Conservation (phyloP, 2,113 vertebrate genomes). For the Corynorhinus townsendii region DNA sequence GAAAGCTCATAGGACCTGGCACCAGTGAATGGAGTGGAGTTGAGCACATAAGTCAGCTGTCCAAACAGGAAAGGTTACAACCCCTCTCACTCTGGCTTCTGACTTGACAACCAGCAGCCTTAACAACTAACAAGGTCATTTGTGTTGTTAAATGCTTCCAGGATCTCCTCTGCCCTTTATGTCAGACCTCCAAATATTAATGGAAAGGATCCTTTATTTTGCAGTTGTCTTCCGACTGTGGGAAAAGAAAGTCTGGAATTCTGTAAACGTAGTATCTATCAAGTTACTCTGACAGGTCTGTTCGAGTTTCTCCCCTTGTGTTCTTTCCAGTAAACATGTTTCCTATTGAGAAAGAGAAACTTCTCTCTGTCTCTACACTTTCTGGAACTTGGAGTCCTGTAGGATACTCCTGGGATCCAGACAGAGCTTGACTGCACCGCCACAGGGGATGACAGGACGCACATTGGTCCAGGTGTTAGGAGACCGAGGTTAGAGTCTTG, state of each 20-base stretch:
- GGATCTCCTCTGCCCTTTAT: background rate
- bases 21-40: rapidly evolving
- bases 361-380: background rate
- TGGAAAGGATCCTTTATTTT: background rate
- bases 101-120: background rate
- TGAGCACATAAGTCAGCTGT: background rate
- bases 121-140: background rate
- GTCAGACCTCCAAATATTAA: background rate
- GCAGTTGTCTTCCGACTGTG: background rate
- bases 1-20: background rate
- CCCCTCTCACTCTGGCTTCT: background rate
- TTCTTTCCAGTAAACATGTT: background rate
- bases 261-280: background rate
- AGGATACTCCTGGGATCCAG: background rate
- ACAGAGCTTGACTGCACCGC: background rate
- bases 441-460: background rate
- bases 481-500: background rate
- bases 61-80: background rate
- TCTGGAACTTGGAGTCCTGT: background rate
- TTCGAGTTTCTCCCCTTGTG: background rate
- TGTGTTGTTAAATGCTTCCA: background rate
- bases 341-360: background rate
- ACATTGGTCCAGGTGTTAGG: background rate
- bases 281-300: background rate
- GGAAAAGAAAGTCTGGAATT: background rate